Evolutionary conservation across 2,888 invertebrate genomes (phyloP).

Genomic region (Cremastinae sp.): DNA sequence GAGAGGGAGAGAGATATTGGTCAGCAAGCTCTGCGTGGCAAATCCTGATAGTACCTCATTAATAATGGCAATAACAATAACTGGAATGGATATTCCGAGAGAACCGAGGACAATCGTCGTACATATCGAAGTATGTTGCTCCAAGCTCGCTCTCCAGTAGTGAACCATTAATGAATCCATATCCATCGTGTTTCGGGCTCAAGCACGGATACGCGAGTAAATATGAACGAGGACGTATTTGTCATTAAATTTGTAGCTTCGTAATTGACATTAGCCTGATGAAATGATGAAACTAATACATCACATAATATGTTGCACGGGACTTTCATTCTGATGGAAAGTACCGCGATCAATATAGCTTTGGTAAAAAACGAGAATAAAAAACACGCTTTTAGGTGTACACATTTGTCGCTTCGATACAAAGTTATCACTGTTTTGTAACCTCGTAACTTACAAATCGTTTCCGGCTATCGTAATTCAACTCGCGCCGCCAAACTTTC

Average conservation of each 20-base stretch:
- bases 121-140: conserved; percentile 43
- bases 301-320: conserved; percentile 11
- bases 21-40: conserved; percentile 13
- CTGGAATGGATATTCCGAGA: conserved; percentile 30
- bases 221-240: too few species aligned
- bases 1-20: conserved; percentile 11
- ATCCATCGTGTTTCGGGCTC: conserved; percentile 16
- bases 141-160: conserved; percentile 23
- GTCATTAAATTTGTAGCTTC: conserved; percentile 17
- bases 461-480: too few species aligned
- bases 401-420: too few species aligned
- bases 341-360: conserved; percentile 8
- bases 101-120: conserved; percentile 42
- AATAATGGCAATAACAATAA: conserved; percentile 55
- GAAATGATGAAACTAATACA: conserved; percentile 18
- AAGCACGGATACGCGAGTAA: not conserved
- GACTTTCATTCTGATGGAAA: conserved; percentile 11
- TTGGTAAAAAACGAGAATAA: not conserved
- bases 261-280: conserved; percentile 20
- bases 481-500: too few species aligned
- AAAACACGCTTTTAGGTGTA: too few species aligned
- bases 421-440: conserved; percentile 4
- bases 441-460: too few species aligned
- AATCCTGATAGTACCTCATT: conserved; percentile 52
- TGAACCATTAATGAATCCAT: conserved; percentile 26